Evolutionary conservation across 2,797 vertebrate species (phyloP), one percentile per base, ranked within the genome.

Genomic region (Girardinus metallicus): DNA sequence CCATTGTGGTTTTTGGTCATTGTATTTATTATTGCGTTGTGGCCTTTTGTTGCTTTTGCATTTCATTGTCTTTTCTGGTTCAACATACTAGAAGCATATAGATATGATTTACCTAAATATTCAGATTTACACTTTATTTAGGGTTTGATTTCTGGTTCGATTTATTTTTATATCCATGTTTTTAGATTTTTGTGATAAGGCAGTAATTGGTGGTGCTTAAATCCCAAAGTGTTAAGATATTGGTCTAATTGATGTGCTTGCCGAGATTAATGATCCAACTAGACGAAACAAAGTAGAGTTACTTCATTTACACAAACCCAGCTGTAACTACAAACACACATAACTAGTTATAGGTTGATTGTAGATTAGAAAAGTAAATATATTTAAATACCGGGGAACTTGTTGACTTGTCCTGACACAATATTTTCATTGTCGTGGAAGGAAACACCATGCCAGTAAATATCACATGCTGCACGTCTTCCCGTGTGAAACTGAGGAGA

Each of bases 361-460:
- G 8, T 0, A 70, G 46, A 13, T 13, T 47, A 74, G 5, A 18
- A 46, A 41, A 75, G 2, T 6, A 55, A 26, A 80, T 8, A 36
- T 29, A 0, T 0, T 36, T n/a, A 73, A 76, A 85, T 96, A 99
- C 98, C 98, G 97, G 98, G 98, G 79, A 99, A 99, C 95, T 99
- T 99, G 97, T 99, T 99, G 94, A 99, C 98, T 95, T 98, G 98
- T 84, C 98, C 98, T 31, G 97, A 98, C 93, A 96, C 91, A 71
- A 99, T 97, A 79, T 96, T 94, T 80, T 97, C 96, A 23, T 92
- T 98, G 77, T 99, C 98, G 0, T 97, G 98, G 89, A 99, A 99
- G 0, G 98, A 99, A 5, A 98, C 97, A 2, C 97, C 98, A 0
- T 99, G 98, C 98, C 98, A 99, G 49, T 99, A 99, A 94, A 99